A percentile compares a stretch with the other conserved stretches of the same genome.
These are phyloP conservation scores for Euspilapteryx auroguttella DNA, from an alignment of 2,888 invertebrate genomes.

Conservation along the genomic window DNA sequence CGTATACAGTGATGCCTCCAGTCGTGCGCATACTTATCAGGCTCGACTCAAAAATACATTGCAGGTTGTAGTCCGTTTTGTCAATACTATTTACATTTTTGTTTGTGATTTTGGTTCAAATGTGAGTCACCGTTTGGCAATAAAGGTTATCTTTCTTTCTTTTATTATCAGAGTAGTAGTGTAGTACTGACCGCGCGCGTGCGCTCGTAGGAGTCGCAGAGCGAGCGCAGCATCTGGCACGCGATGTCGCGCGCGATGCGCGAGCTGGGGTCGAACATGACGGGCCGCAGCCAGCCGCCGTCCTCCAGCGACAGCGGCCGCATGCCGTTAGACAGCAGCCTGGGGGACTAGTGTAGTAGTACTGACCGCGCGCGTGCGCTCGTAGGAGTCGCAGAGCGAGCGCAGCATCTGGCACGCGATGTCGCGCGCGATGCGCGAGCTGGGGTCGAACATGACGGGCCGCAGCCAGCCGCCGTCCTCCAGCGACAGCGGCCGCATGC, in stretches of 20 bases:
- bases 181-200: constrained; percentile 49
- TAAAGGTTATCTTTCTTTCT: too few species aligned
- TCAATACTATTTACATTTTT: too few species aligned
- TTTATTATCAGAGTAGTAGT: too few species aligned
- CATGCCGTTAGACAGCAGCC: constrained; percentile 50
- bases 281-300: constrained; percentile 86
- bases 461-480: constrained; percentile 83
- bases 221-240: constrained; percentile 83
- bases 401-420: constrained; percentile 89
- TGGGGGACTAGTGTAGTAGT: too few species aligned
- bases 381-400: constrained; percentile 69
- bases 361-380: constrained; percentile 48
- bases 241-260: constrained; percentile 86
- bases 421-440: constrained; percentile 85
- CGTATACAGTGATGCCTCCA: too few species aligned
- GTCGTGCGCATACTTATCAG: too few species aligned
- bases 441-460: constrained; percentile 89
- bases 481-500: constrained; percentile 62
- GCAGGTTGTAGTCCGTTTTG: too few species aligned
- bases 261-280: constrained; percentile 90
- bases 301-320: constrained; percentile 65
- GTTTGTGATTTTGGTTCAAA: too few species aligned
- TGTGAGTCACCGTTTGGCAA: too few species aligned
- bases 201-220: constrained; percentile 65
- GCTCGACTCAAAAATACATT: too few species aligned